phyloP scores from a whole-genome alignment of 2,113 vertebrate genomes.

The Dinomys branickii region DNA sequence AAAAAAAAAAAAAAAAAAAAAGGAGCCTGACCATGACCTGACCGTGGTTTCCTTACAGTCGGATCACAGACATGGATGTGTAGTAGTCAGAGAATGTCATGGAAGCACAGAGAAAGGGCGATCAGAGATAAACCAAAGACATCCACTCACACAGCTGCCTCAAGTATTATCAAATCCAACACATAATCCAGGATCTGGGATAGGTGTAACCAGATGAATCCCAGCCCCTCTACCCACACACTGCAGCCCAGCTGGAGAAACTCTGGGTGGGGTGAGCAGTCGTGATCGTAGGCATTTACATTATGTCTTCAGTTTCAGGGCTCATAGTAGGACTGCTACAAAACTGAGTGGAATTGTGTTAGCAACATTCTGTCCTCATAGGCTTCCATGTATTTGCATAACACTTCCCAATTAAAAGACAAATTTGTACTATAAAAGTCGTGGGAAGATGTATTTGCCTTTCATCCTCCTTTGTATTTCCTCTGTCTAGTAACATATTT shows the following conservation, averaged over 20 bases:
- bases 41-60: not conserved
- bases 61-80: not conserved
- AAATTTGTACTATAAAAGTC: conserved; percentile 9
- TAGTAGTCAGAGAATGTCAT: not conserved
- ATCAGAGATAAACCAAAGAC: not conserved
- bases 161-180: not conserved
- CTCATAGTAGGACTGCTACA: not conserved
- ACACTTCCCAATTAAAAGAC: conserved; percentile 26
- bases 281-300: not conserved
- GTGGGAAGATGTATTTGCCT: not conserved
- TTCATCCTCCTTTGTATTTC: not conserved
- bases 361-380: not conserved
- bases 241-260: not conserved
- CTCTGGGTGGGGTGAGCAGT: rapidly evolving
- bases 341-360: not conserved
- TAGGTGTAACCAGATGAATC: not conserved
- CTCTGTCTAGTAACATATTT: not conserved
- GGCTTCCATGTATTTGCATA: conserved; percentile 10
- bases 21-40: not conserved
- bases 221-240: not conserved
- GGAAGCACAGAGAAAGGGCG: not conserved
- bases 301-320: not conserved
- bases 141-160: not conserved
- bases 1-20: too few relatives aligned
- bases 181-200: not conserved